Conservation (phyloP, 2,113 vertebrate genomes). For the Xiphorhynchus elegans region DNA sequence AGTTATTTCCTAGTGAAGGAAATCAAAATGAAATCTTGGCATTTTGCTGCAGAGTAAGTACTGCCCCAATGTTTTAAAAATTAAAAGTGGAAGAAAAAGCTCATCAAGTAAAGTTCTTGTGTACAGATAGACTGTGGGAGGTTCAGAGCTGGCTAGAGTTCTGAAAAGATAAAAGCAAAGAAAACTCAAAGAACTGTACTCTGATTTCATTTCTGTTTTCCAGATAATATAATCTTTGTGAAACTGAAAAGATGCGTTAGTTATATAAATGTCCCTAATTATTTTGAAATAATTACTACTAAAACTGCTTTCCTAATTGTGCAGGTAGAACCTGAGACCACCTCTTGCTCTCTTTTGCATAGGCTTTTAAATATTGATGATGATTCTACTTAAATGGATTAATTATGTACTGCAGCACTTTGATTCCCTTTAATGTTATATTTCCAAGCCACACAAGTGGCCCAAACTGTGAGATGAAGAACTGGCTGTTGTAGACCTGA, state of each 20-base stretch:
- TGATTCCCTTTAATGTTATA: slow-evolving; percentile 29
- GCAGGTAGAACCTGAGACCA: background rate
- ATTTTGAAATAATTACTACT: slow-evolving; percentile 20
- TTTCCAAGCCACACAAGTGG: slow-evolving; percentile 57
- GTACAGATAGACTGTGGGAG: background rate
- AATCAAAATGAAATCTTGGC: background rate
- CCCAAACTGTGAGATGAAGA: slow-evolving; percentile 4
- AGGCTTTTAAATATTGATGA: slow-evolving; percentile 47
- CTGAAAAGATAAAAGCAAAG: background rate
- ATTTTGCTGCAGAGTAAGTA: background rate
- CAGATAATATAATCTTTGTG: background rate
- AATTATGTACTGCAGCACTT: slow-evolving; percentile 42
- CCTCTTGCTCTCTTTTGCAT: background rate
- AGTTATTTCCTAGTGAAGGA: background rate
- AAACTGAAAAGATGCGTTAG: background rate
- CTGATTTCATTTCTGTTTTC: background rate
- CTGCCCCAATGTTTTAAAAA: background rate
- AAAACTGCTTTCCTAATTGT: slow-evolving; percentile 1
- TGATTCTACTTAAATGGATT: slow-evolving; percentile 18
- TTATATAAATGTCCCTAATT: background rate
- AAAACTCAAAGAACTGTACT: background rate
- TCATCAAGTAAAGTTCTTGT: background rate
- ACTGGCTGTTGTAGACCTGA: background rate
- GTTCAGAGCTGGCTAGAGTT: background rate
- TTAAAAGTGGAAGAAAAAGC: background rate